Conservation (phyloP, 2,797 vertebrate genomes). For the Chaetophractus vellerosus region DNA sequence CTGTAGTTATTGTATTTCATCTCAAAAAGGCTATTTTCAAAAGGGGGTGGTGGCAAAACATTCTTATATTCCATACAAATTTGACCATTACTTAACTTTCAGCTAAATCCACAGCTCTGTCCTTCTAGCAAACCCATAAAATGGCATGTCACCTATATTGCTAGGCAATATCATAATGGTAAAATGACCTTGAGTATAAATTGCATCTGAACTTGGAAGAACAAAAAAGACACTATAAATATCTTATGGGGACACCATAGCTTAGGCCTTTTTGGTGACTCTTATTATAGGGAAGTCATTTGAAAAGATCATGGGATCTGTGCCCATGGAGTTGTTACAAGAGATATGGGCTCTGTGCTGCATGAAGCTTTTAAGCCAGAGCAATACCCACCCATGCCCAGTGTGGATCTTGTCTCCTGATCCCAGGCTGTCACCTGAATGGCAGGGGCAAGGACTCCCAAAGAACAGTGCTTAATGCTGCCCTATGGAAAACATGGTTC, state of each 20-base stretch:
- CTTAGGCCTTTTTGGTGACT: not conserved
- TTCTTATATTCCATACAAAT: too few species aligned
- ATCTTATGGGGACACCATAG: not conserved
- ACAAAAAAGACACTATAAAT: not conserved
- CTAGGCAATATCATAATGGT: not conserved
- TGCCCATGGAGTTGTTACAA: too few species aligned
- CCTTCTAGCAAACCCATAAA: not conserved
- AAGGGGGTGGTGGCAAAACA: not conserved
- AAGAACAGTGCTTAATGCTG: not conserved
- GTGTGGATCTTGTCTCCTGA: not conserved
- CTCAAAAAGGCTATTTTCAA: not conserved
- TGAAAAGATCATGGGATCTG: not conserved
- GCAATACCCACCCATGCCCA: not conserved
- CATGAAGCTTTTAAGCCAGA: not conserved
- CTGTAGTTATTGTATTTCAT: not conserved
- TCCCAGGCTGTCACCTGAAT: not conserved
- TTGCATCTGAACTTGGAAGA: not conserved
- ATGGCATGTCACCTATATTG: not conserved
- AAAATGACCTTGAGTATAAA: not conserved
- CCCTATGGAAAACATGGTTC: not conserved
- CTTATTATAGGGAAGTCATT: not conserved
- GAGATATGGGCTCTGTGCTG: too few species aligned
- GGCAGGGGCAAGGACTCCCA: not conserved
- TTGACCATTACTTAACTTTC: not conserved
- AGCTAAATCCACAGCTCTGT: not conserved